phyloP scores from a whole-genome alignment of 2,888 invertebrate genomes.

The Anaspis maculata region DNA sequence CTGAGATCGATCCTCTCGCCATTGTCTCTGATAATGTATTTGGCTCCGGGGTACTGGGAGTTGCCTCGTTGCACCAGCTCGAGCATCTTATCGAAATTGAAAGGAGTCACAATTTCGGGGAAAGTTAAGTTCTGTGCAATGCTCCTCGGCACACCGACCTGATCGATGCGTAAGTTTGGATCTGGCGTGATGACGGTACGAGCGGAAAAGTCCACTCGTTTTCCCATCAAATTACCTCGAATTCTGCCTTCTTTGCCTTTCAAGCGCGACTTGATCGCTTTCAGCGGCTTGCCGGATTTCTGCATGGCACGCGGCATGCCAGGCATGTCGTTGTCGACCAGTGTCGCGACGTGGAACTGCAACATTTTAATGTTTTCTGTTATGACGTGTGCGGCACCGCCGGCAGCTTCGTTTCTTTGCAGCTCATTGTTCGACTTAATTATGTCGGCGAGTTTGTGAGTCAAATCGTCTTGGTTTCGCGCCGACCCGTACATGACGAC shows the following conservation, averaged over 20 bases:
- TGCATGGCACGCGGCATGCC: conserved; percentile 97
- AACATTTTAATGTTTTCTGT: conserved; percentile 95
- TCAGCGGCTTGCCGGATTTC: conserved; percentile 96
- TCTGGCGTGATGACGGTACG: conserved; percentile 97
- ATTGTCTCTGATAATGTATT: conserved; percentile 97
- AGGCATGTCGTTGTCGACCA: conserved; percentile 98
- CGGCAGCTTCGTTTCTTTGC: conserved; percentile 88
- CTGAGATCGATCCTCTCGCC: conserved; percentile 97
- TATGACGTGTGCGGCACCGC: conserved; percentile 96
- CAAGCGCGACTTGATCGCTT: conserved; percentile 91
- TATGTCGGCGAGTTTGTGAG: conserved; percentile 97
- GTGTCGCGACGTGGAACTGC: conserved; percentile 96
- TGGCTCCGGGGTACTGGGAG: conserved; percentile 98
- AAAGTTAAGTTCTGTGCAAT: conserved; percentile 99
- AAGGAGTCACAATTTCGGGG: conserved; percentile 98
- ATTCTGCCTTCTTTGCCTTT: conserved; percentile 99
- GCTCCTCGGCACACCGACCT: conserved; percentile 95
- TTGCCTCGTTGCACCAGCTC: conserved; percentile 94
- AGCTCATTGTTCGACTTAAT: conserved; percentile 97
- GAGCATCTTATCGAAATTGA: conserved; percentile 94
- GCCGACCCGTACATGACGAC: conserved; percentile 99
- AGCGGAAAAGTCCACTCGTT: conserved; percentile 99
- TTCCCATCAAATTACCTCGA: conserved; percentile 99
- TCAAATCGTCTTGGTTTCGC: conserved; percentile 97
- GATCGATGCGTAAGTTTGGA: conserved; percentile 89